Base-by-base conservation (phyloP, 1,140 invertebrate genomes). In the Penaeus chinensis region DNA sequence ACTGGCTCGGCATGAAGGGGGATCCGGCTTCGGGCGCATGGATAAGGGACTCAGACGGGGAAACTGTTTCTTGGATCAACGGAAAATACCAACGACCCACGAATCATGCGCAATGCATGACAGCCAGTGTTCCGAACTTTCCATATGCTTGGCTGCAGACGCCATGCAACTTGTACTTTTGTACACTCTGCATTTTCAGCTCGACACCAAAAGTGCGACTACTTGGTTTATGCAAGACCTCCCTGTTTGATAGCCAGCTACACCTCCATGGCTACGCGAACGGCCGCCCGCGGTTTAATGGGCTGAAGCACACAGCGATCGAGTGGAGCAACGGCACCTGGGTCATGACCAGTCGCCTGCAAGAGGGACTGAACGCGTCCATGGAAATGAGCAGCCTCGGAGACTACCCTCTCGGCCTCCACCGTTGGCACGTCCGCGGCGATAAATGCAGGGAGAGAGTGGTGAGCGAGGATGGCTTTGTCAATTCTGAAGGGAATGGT, bases 181-280 rank as follows among this genome's bases (percentile, higher is more conserved):
- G 54, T 11, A 1, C 54, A 54, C 54, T 54, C 24, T 84, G 82
- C 62, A 84, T 62, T 37, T 84, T 74, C 60, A 84, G 54, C 8
- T 24, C 66, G 18, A 60, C 47, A 32, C 82, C 82, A 8, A 20
- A 16, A 20, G 3, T 84, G 8, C 65, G 37, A 2, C 32, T 84
- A 20, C 82, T 65, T 7, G 82, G 82, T 27, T 71, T 84, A 32
- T 84, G 82, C 37, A 76, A 62, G 10, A 18, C 71, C n/a, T 84
- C 82, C 1, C n/a, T 62, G 22, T 24, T 84, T 3, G 82, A 84
- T 22, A 24, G 42, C 22, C 32, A 74, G 7, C 32, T 84, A 20
- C 71, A 69, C 71, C 16, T 84, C 7, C 20, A 22, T 0, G 60
- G 24, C 76, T 60, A 76, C 19, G 19, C 60, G 22, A 62, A 84